phyloP scores from a whole-genome alignment of 2,113 vertebrate genomes.

The Brienomyrus brachyistius region DNA sequence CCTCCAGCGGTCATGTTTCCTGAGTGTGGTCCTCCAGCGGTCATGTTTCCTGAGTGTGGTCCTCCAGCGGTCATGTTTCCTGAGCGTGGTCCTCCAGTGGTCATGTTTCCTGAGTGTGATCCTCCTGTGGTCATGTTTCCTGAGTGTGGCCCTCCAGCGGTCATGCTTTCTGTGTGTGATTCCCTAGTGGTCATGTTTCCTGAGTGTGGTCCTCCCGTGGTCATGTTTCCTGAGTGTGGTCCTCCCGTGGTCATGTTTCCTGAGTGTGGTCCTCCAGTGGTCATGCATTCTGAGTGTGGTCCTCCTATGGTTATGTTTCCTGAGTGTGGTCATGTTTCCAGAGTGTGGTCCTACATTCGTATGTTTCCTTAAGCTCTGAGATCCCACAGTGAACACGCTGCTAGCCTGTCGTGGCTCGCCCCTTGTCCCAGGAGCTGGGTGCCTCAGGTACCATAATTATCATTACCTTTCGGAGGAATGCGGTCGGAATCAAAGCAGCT shows the following conservation, averaged over 20 bases:
- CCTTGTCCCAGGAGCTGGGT: not conserved
- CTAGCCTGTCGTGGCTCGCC: slow-evolving; percentile 6
- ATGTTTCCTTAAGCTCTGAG: not conserved
- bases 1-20: not conserved
- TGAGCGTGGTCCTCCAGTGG: too few species aligned
- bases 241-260: not conserved
- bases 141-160: too few species aligned
- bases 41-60: too few species aligned
- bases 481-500: not conserved
- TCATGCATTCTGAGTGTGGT: not conserved
- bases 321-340: not conserved
- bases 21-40: not conserved
- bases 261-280: not conserved
- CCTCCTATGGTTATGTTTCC: not conserved
- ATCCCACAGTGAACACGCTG: not conserved
- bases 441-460: slow-evolving; percentile 8
- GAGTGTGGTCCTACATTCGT: not conserved
- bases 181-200: too few species aligned
- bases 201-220: too few species aligned
- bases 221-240: not conserved
- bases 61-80: too few species aligned
- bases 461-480: slow-evolving; percentile 11
- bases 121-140: too few species aligned
- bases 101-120: too few species aligned
- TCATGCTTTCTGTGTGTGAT: too few species aligned